Base-by-base conservation (phyloP, 2,888 invertebrate genomes). In the Noctuana brunneofusca region DNA sequence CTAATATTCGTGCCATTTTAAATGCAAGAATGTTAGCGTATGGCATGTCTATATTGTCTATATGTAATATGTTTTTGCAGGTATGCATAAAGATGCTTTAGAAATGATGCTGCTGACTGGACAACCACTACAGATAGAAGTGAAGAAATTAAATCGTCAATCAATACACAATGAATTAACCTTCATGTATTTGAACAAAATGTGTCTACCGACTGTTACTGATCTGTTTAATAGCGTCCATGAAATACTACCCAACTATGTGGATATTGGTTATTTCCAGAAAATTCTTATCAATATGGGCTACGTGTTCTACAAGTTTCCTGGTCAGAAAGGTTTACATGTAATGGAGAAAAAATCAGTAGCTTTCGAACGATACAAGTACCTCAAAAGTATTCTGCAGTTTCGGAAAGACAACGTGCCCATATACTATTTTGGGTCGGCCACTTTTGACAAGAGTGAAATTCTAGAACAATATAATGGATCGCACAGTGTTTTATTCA, bases 271-370 rank as follows among this genome's bases (percentile, higher is more conserved):
- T 0, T 59, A 27, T 0, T 81, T 83, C 16, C 69, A 77, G 38
- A 79, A 72, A 63, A 58, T 71, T 4, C 70, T 83, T 0, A 46
- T 69, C 0, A 75, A 75, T 64, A 69, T 76, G 65, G 79, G 72
- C 0, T 84, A 78, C 54, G 65, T 76, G 9, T 81, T 62, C 14
- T 54, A 55, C 14, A 62, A 41, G 27, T 38, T 30, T 54, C 38
- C 46, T 2, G 79, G 81, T 70, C 74, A 49, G 69, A 67, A 9
- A 38, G 11, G n/a, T 9, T 74, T 63, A 8, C 35, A 22, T 0
- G 68, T 84, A 1, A 68, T 79, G 0, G 84, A 85, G 59, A 74
- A 71, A 9, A 83, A 83, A 0, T 14, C 53, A 4, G 66, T 80
- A 2, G 69, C 68, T 0, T 78, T 74, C 1, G 80, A 83, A 59